Evolutionary conservation across 2,113 vertebrate species (phyloP), one percentile per base, ranked within the genome.

Genomic region (Erythrolamprus reginae): DNA sequence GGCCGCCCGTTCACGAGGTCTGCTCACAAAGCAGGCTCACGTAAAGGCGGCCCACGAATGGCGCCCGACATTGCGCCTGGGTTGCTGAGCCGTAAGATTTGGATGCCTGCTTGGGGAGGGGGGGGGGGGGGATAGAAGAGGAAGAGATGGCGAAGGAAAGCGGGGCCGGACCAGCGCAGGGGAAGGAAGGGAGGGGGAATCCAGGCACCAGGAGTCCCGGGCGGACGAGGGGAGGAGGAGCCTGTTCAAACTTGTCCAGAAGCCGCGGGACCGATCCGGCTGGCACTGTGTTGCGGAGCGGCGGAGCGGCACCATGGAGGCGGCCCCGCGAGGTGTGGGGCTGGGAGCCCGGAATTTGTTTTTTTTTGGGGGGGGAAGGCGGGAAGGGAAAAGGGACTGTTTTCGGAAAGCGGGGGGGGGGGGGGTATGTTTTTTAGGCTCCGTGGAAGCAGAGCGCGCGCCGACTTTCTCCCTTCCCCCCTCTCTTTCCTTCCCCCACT

Each of bases 251-350:
- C 83, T 82, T 89, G 51, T 24, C 50, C 10, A 77, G 91, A 86
- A 83, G 88, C 88, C 50, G 91, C 58, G 88, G 89, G 28, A 52
- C 84, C 1, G 58, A 53, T 56, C 38, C 50, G 58, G 88, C 82
- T 84, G 4, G 91, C 21, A 15, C 33, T 47, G 87, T 4, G 33
- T 38, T 50, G 90, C 82, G 26, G 52, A 58, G 21, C 65, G 9
- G 86, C 21, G 88, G 51, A 23, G 1, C 5, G 28, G 84, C 91
- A 86, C 45, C 65, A 92, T 92, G 91, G 91, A 89, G 84, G 88
- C 61, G 65, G 84, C 84, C 61, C 55, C 51, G 83, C 58, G 26
- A 92, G 91, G 91, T 92, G 61, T 23, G 88, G 28, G 58, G 42
- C 61, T 33, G n/a, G 55, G 1, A 21, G 19, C 1, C 3, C 1